Percentiles rank a stretch among this genome's conserved stretches.
phyloP scores from a whole-genome alignment of 1,140 invertebrate genomes.

The Elymnias hypermnestra region DNA sequence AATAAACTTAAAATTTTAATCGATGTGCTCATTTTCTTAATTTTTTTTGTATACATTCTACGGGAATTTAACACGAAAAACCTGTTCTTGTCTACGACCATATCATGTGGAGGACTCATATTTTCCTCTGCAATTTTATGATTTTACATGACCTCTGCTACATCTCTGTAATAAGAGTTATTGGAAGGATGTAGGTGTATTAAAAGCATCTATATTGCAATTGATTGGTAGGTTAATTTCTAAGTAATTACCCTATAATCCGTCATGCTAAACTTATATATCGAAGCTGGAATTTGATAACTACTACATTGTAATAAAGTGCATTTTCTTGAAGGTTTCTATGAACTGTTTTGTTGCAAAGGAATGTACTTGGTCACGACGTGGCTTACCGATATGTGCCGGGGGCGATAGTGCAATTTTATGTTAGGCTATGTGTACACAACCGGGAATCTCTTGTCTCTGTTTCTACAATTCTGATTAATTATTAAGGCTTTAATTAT shows the following conservation, averaged over 20 bases:
- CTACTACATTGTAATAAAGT: constrained; percentile 4
- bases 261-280: constrained; percentile 3
- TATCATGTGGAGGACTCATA: no score
- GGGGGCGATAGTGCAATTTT: constrained; percentile 15
- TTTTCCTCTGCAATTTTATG: no score
- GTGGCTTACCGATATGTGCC: constrained; percentile 33
- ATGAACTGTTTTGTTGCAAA: constrained; percentile 7
- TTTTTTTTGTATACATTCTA: no score
- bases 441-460: background rate
- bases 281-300: background rate
- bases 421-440: constrained; percentile 8
- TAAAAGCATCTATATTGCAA: constrained; percentile 40
- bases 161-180: no score
- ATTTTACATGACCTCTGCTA: no score
- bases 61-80: no score
- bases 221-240: constrained; percentile 62
- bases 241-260: constrained; percentile 42
- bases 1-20: no score
- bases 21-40: no score
- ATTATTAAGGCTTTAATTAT: no score
- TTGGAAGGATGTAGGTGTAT: constrained; percentile 40
- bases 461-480: no score
- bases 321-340: constrained; percentile 3
- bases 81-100: no score
- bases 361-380: constrained; percentile 47